Percentiles rank a stretch among this genome's conserved stretches.
Conservation (phyloP, 2,113 vertebrate species). For the Pelecanoides urinatrix region DNA sequence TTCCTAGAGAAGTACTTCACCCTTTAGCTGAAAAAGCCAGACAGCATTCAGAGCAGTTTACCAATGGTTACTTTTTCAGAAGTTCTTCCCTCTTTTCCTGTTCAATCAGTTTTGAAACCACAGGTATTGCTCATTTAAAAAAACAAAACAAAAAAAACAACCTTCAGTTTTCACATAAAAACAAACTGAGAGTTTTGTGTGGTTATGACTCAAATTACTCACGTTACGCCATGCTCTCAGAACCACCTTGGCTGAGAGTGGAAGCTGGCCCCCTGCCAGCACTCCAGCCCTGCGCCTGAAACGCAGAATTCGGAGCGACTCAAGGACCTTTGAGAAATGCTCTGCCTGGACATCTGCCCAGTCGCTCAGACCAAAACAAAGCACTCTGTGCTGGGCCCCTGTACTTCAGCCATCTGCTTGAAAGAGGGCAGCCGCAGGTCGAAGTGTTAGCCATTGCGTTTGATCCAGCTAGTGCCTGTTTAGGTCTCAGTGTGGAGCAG, state of each 20-base stretch:
- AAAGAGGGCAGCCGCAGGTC: neutral
- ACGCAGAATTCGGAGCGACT: neutral
- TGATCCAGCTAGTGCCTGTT: neutral
- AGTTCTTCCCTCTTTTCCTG: neutral
- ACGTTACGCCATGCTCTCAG: neutral
- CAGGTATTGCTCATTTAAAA: neutral
- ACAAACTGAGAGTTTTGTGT: neutral
- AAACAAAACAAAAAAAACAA: neutral
- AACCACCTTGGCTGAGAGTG: neutral
- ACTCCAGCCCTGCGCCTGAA: neutral
- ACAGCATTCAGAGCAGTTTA: neutral
- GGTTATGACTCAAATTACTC: neutral
- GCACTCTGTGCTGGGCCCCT: neutral
- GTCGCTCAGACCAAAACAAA: constrained; percentile 36
- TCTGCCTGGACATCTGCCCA: constrained; percentile 9
- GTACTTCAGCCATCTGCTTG: neutral
- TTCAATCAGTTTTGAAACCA: neutral
- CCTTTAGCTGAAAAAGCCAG: neutral
- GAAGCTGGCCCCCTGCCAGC: neutral
- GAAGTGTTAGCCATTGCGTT: rapidly evolving
- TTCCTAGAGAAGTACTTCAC: neutral
- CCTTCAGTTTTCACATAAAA: neutral
- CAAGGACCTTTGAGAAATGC: neutral
- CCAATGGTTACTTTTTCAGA: neutral
- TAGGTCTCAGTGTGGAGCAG: neutral